A percentile compares a stretch with the other conserved stretches of the same genome.
Conservation (phyloP, 2,888 invertebrate species). For the Drosophila paranaensis region DNA sequence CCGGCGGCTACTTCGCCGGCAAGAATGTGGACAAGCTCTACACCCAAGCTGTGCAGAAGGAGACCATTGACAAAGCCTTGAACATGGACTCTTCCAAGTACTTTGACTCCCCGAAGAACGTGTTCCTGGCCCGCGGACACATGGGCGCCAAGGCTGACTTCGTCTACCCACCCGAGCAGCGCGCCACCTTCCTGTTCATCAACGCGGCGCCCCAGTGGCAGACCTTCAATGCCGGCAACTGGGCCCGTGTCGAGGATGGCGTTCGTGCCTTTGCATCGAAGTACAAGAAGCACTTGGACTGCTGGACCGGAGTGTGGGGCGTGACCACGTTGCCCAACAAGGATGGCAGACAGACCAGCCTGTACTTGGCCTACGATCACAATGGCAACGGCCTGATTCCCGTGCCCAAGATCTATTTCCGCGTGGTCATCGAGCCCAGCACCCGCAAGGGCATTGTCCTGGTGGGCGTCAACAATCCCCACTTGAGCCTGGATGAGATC, state of each 20-base stretch:
- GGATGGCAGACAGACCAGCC: constrained; percentile 73
- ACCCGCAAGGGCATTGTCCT: constrained; percentile 85
- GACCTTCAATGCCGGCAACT: constrained; percentile 87
- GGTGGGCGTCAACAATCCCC: constrained; percentile 84
- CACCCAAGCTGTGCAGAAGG: constrained; percentile 75
- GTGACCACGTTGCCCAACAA: constrained; percentile 85
- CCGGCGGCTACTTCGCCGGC: constrained; percentile 76
- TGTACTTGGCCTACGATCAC: constrained; percentile 81
- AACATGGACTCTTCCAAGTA: constrained; percentile 62
- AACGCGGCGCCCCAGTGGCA: constrained; percentile 87
- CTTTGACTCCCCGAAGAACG: constrained; percentile 58
- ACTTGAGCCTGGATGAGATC: constrained; percentile 73
- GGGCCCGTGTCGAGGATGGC: constrained; percentile 85
- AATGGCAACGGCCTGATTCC: constrained; percentile 84
- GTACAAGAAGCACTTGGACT: constrained; percentile 80
- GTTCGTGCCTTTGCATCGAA: constrained; percentile 84
- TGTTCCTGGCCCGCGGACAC: constrained; percentile 85
- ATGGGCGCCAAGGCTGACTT: constrained; percentile 86
- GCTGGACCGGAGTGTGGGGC: constrained; percentile 87
- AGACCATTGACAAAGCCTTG: constrained; percentile 78
- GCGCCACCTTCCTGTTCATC: constrained; percentile 86
- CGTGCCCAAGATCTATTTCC: constrained; percentile 87
- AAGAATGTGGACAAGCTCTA: constrained; percentile 81
- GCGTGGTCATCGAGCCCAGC: constrained; percentile 85
- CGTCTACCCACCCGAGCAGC: constrained; percentile 85